Evolutionary conservation across 1,140 invertebrate genomes (phyloP), one percentile per base, ranked within the genome.

Genomic region (Olivierus martensii): DNA sequence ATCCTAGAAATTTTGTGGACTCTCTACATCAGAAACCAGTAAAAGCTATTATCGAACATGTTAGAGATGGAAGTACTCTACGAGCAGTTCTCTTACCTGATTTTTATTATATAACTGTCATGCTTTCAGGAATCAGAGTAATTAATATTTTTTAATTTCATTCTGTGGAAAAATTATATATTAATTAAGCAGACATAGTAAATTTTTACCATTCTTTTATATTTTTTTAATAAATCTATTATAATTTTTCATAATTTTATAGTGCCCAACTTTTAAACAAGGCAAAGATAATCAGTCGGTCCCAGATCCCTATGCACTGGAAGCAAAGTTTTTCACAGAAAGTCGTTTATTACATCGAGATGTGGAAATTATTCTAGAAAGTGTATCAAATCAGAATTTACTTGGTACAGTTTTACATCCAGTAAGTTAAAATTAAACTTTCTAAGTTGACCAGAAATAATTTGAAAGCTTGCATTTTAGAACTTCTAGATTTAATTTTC

Each of bases 361-460:
- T 63, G 82, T 99, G 0, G 81, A 96, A 68, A 81, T 99, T 35
- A 77, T 90, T 44, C 71, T 99, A 12, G 91, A 97, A 41, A 49
- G 49, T 48, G 52, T 55, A 5, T 52, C 49, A 4, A 58, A 55
- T 63, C 75, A 78, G 58, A 87, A 84, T 55, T 87, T 96, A 63
- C 82, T 96, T 57, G 94, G 93, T 18, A 88, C 85, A n/a, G 82
- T 98, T 58, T 62, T 94, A 36, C 92, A 97, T 72, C 92, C 93
- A 72, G 90, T 72, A 69, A 72, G 69, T 71, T 43, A 36, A 28
- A 22, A 4, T 17, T 43, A 12, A 52, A 47, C 1, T 43, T 2
- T 4, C 41, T 6, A 9, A 22, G 2, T 43, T 18, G 4, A 9
- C 28, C 4, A 28, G 28, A 6, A 28, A 28, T 28, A 2, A 28